Conservation (phyloP, 2,888 invertebrate species). For the Neoascia interrupta region DNA sequence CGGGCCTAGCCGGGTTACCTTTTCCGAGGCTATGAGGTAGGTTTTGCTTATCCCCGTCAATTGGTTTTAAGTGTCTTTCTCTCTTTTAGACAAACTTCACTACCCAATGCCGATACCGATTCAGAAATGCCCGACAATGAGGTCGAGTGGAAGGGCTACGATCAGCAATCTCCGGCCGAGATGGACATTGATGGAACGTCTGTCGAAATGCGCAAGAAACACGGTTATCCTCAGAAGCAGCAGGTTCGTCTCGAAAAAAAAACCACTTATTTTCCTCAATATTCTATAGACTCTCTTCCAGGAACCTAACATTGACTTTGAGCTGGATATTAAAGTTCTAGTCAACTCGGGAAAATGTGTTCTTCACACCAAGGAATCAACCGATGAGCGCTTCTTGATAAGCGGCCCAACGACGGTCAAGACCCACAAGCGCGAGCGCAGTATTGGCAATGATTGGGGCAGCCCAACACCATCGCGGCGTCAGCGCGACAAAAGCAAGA, state of each 20-base stretch:
- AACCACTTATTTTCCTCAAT: no score
- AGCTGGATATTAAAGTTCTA: conserved; percentile 96
- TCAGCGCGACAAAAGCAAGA: conserved; percentile 78
- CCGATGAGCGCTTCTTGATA: conserved; percentile 83
- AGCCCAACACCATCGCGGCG: conserved; percentile 81
- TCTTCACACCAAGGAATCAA: conserved; percentile 92
- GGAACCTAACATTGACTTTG: conserved; percentile 97
- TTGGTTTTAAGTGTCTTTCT: neutral
- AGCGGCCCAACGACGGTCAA: conserved; percentile 74
- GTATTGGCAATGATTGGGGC: conserved; percentile 80
- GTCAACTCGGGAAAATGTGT: conserved; percentile 98
- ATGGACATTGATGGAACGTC: conserved; percentile 84
- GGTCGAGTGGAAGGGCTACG: conserved; percentile 75
- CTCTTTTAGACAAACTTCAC: conserved; percentile 85
- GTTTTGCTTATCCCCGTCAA: neutral
- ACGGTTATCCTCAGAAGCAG: conserved; percentile 78
- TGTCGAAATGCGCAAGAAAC: conserved; percentile 83
- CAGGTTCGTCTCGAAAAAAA: no score
- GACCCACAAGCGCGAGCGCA: conserved; percentile 78
- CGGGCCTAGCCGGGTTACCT: conserved; percentile 78
- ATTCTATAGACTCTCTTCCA: no score
- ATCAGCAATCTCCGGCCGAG: conserved; percentile 76
- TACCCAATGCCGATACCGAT: conserved; percentile 88
- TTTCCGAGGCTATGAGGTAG: conserved; percentile 78
- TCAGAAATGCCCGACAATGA: conserved; percentile 82